These are phyloP conservation scores for Rhimphoctona megacephalus DNA, from an alignment of 2,888 invertebrate genomes.

Conservation along the genomic window DNA sequence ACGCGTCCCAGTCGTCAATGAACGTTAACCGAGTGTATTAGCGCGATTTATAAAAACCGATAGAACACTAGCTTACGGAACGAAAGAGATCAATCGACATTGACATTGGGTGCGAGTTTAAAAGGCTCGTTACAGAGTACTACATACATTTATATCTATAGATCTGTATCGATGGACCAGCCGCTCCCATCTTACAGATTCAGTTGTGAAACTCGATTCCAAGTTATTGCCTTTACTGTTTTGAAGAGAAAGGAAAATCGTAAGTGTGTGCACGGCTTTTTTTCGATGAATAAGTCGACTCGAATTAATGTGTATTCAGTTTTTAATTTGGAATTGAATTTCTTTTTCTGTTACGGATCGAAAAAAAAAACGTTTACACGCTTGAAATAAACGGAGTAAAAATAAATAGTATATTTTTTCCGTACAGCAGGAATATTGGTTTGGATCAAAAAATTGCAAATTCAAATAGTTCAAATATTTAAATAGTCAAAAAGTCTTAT, in stretches of 20 bases:
- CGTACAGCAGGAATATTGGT: background rate
- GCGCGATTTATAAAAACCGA: slow-evolving; percentile 27
- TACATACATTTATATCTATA: background rate
- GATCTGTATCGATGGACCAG: slow-evolving; percentile 41
- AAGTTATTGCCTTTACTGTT: slow-evolving; percentile 51
- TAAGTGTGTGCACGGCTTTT: slow-evolving; percentile 23
- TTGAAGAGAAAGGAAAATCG: slow-evolving; percentile 60
- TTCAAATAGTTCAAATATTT: background rate
- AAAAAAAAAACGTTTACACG: background rate
- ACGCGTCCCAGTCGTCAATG: slow-evolving; percentile 15
- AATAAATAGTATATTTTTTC: background rate
- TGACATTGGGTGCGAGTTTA: slow-evolving; percentile 61
- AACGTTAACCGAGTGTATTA: slow-evolving; percentile 52
- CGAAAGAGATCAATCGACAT: slow-evolving; percentile 62
- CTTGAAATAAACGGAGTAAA: background rate
- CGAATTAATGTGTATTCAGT: background rate
- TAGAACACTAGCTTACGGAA: slow-evolving; percentile 25
- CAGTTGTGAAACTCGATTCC: slow-evolving; percentile 65
- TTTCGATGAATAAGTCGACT: background rate
- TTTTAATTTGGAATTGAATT: background rate
- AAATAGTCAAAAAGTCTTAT: background rate
- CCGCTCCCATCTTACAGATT: slow-evolving; percentile 49
- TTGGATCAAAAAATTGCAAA: background rate
- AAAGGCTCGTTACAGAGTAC: slow-evolving; percentile 9
- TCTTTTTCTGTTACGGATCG: background rate